Conservation (phyloP, 2,888 invertebrate genomes). For the Caenorhabditis sp. region DNA sequence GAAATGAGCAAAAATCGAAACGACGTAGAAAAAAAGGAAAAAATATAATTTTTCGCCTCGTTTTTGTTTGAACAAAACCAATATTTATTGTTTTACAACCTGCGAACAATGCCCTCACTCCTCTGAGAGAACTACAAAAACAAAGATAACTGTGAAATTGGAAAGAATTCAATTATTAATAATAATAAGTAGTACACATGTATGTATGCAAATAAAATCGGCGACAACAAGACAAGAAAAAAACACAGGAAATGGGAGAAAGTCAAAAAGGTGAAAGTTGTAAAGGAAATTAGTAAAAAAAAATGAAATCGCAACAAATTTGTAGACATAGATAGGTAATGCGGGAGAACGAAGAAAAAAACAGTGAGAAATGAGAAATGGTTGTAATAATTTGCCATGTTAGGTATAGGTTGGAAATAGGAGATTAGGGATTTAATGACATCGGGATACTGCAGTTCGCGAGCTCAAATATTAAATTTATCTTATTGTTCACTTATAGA, state of each 20-base stretch:
- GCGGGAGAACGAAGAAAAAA: not conserved
- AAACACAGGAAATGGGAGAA: not conserved
- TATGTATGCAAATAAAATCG: not conserved
- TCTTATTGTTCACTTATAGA: no score
- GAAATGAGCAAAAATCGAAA: not conserved
- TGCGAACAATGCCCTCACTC: not conserved
- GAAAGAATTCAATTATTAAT: not conserved
- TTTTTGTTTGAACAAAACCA: not conserved
- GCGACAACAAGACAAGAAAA: not conserved
- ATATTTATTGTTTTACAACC: conserved; percentile 1
- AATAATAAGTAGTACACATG: not conserved
- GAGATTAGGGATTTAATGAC: not conserved
- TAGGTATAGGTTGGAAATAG: not conserved
- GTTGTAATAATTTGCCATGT: not conserved
- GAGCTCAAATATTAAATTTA: no score
- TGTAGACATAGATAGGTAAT: not conserved
- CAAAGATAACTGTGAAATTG: not conserved
- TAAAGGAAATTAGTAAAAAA: not conserved
- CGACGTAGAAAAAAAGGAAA: not conserved
- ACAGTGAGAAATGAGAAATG: not conserved
- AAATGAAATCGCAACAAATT: not conserved
- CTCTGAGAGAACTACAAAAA: not conserved
- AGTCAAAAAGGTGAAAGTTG: not conserved
- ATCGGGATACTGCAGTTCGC: no score
- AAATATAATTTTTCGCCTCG: not conserved